These are phyloP conservation scores for Conopomorpha cramerella DNA, from an alignment of 1,140 invertebrate genomes.

Conservation along the genomic window DNA sequence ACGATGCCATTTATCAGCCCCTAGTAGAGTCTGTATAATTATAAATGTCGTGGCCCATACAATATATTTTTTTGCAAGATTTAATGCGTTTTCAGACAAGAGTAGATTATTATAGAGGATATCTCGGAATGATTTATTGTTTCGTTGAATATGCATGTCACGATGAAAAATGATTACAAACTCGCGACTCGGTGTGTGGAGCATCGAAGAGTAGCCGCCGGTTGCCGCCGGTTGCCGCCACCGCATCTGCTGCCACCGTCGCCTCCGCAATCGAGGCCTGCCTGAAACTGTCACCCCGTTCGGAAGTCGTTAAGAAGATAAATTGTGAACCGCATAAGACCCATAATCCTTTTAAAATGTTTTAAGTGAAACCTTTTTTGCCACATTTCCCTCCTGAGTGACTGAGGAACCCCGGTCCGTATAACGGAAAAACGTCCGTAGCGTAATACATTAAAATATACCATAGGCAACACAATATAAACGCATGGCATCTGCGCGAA, in stretches of 20 bases:
- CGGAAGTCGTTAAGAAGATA: slow-evolving; percentile 49
- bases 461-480: no score
- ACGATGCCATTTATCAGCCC: slow-evolving; percentile 53
- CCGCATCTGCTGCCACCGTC: no score
- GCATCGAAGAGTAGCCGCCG: slow-evolving; percentile 1
- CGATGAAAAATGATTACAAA: slow-evolving; percentile 54
- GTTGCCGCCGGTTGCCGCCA: neutral
- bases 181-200: slow-evolving; percentile 17
- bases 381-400: neutral
- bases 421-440: no score
- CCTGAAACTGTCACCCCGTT: slow-evolving; percentile 20
- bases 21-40: slow-evolving; percentile 51
- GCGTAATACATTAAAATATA: no score
- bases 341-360: slow-evolving; percentile 35
- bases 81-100: slow-evolving; percentile 44
- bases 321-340: slow-evolving; percentile 30
- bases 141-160: slow-evolving; percentile 57
- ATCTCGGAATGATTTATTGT: slow-evolving; percentile 50
- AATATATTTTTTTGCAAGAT: slow-evolving; percentile 40
- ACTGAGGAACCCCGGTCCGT: no score
- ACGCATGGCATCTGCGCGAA: no score
- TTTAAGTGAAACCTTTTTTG: slow-evolving; percentile 14
- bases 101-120: slow-evolving; percentile 44
- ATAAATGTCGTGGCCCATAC: no score
- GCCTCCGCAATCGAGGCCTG: no score